These are phyloP conservation scores for Sebastes nivosus DNA, from an alignment of 2,797 vertebrate species.

Conservation along the genomic window DNA sequence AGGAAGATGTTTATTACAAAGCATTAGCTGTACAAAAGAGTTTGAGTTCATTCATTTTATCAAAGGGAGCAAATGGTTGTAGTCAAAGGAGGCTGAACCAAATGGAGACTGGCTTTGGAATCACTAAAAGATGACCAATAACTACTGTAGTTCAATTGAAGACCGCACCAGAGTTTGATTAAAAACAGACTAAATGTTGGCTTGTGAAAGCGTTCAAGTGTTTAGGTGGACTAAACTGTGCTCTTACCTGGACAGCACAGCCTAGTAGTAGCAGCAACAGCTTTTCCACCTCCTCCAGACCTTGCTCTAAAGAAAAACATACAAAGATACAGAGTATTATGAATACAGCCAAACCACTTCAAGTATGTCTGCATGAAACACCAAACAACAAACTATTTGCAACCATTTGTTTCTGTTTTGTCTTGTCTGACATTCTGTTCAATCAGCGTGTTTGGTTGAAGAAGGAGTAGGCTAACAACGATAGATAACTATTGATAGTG, in stretches of 20 bases:
- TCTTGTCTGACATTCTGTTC: background rate
- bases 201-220: background rate
- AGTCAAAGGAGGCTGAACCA: background rate
- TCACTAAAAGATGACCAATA: background rate
- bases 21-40: background rate
- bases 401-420: background rate
- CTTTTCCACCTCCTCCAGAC: constrained; percentile 94
- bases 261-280: constrained; percentile 93
- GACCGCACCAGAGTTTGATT: background rate
- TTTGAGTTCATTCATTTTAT: background rate
- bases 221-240: background rate
- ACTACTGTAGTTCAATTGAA: background rate
- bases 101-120: background rate
- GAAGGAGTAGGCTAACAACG: background rate
- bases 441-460: background rate
- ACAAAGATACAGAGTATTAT: background rate
- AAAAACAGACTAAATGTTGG: background rate
- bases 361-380: background rate
- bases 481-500: background rate
- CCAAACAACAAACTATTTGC: background rate
- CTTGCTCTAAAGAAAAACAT: constrained; percentile 85
- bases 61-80: background rate
- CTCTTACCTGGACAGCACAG: constrained; percentile 94
- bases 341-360: background rate
- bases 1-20: constrained; percentile 24